phyloP scores from a whole-genome alignment of 2,888 invertebrate genomes.

The Azorinus chamasolen region DNA sequence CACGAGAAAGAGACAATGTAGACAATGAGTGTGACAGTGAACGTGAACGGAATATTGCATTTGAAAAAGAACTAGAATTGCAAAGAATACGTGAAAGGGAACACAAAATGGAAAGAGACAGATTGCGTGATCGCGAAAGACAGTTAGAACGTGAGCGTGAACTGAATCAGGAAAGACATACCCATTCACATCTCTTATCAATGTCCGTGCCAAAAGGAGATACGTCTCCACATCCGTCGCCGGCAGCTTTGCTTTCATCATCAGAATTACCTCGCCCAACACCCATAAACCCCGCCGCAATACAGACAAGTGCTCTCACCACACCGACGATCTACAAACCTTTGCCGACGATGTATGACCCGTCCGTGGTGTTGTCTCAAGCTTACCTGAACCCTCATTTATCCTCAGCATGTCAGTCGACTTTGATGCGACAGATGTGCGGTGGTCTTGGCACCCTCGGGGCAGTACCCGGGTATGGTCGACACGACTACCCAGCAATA shows the following conservation, averaged over 20 bases:
- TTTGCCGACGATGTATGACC: slow-evolving; percentile 73
- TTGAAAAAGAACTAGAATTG: slow-evolving; percentile 24
- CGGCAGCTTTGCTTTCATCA: slow-evolving; percentile 24
- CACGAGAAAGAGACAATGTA: slow-evolving; percentile 23
- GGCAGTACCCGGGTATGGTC: slow-evolving; percentile 45
- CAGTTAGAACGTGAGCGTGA: slow-evolving; percentile 30
- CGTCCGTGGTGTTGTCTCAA: slow-evolving; percentile 59
- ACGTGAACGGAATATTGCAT: slow-evolving; percentile 11
- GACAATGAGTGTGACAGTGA: slow-evolving; percentile 11
- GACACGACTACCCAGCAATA: slow-evolving; percentile 59
- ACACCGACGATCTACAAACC: slow-evolving; percentile 72
- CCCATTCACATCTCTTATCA: slow-evolving; percentile 44
- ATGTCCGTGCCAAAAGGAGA: slow-evolving; percentile 51
- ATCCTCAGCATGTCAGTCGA: slow-evolving; percentile 52
- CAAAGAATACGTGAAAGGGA: slow-evolving; percentile 26
- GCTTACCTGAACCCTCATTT: slow-evolving; percentile 58
- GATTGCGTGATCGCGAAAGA: slow-evolving; percentile 35
- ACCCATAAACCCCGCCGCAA: slow-evolving; percentile 74
- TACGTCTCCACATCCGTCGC: slow-evolving; percentile 40
- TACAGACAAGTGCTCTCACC: slow-evolving; percentile 71
- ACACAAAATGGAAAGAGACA: slow-evolving; percentile 27
- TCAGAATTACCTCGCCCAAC: slow-evolving; percentile 69
- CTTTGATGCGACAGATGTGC: slow-evolving; percentile 63
- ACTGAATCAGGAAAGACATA: slow-evolving; percentile 31
- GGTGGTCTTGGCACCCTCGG: slow-evolving; percentile 34